These are phyloP conservation scores for Passer montanus DNA, from an alignment of 2,113 vertebrate genomes.

Conservation along the genomic window DNA sequence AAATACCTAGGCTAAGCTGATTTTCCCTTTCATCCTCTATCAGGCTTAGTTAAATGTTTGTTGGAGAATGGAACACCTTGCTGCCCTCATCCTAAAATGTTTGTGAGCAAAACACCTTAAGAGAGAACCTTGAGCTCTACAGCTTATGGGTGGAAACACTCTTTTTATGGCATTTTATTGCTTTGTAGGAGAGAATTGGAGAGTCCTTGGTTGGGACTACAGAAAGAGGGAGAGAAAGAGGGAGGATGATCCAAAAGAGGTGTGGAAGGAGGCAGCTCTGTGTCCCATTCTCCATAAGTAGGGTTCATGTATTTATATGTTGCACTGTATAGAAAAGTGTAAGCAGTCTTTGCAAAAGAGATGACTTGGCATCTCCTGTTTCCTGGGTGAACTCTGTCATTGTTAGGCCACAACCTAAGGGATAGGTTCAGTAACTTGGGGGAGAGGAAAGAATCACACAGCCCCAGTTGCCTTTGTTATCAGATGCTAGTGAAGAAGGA, in stretches of 20 bases:
- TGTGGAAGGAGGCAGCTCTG: not conserved
- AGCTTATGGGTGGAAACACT: not conserved
- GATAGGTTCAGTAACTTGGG: not conserved
- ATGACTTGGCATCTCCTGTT: not conserved
- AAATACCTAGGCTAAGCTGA: not conserved
- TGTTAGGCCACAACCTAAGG: not conserved
- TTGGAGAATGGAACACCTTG: not conserved
- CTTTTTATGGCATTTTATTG: not conserved
- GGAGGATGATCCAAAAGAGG: not conserved
- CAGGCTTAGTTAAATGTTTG: not conserved
- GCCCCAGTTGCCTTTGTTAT: not conserved
- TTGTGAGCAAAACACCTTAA: not conserved
- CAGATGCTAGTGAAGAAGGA: not conserved
- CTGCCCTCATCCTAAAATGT: not conserved
- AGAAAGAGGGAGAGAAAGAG: not conserved
- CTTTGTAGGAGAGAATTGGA: not conserved
- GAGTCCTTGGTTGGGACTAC: not conserved
- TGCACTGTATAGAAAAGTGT: not conserved
- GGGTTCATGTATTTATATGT: not conserved
- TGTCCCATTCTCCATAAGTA: not conserved
- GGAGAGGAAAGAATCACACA: not conserved
- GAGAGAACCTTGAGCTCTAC: not conserved
- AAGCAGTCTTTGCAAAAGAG: not conserved
- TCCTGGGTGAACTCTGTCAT: not conserved
- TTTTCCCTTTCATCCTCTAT: not conserved